Percentiles rank a stretch among this genome's conserved stretches.
Conservation (phyloP, 2,113 vertebrate genomes). For the Megaleporinus macrocephalus region DNA sequence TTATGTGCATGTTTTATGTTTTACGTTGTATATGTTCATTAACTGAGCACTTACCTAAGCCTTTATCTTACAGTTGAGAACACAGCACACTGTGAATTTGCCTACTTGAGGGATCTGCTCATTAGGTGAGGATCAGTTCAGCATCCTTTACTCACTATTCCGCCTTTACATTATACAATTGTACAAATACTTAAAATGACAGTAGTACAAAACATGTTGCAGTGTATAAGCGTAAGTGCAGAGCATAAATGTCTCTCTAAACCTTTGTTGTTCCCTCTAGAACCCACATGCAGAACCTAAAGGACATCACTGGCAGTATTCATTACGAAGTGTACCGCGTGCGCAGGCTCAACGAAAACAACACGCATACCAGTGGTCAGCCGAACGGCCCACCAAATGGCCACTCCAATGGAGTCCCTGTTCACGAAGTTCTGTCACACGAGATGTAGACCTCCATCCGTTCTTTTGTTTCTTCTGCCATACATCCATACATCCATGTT, state of each 20-base stretch:
- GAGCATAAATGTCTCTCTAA: neutral
- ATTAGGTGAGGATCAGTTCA: conserved; percentile 83
- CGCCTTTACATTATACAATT: neutral
- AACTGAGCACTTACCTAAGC: neutral
- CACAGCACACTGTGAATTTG: conserved; percentile 96
- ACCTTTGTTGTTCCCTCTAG: conserved; percentile 67
- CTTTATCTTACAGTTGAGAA: conserved; percentile 88
- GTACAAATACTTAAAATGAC: neutral
- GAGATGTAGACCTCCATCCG: conserved; percentile 83
- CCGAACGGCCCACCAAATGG: neutral
- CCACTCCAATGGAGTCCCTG: conserved; percentile 82
- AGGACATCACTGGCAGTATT: conserved; percentile 97
- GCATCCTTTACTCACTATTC: neutral
- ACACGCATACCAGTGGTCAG: conserved; percentile 73
- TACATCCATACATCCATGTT: neutral
- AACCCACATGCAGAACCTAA: conserved; percentile 99
- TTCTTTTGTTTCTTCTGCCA: neutral
- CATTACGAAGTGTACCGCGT: conserved; percentile 97
- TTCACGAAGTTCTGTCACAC: conserved; percentile 83
- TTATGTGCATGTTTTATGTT: neutral
- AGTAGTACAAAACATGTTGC: neutral
- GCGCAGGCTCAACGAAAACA: conserved; percentile 89
- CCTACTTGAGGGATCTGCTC: conserved; percentile 95
- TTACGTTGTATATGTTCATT: neutral
- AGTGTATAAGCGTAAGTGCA: neutral